Evolutionary conservation across 2,797 vertebrate species (phyloP).

Genomic region (Menidia menidia): DNA sequence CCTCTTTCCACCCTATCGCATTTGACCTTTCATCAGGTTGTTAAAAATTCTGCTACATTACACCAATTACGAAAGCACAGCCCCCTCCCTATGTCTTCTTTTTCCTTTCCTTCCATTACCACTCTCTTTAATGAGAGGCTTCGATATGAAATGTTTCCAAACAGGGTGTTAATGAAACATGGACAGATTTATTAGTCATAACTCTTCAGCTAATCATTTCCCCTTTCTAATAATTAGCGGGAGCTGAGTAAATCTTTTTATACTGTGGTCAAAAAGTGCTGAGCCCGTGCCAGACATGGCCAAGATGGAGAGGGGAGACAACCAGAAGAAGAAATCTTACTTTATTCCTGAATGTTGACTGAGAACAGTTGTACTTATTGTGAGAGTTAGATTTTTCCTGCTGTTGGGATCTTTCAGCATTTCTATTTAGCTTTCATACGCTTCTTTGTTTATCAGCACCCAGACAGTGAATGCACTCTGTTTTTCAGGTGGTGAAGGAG

Average conservation of each 20-base stretch:
- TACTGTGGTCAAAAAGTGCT: constrained; percentile 66
- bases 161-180: constrained; percentile 80
- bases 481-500: constrained; percentile 40
- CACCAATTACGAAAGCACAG: constrained; percentile 50
- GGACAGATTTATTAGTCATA: constrained; percentile 81
- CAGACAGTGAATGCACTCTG: constrained; percentile 28
- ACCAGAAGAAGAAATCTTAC: constrained; percentile 15
- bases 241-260: constrained; percentile 81
- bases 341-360: constrained; percentile 17
- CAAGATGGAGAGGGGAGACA: constrained; percentile 20
- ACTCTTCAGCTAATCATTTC: constrained; percentile 82
- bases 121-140: constrained; percentile 80
- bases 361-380: constrained; percentile 16
- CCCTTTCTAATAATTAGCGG: constrained; percentile 81
- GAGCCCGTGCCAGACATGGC: constrained; percentile 54
- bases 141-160: constrained; percentile 81
- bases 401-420: constrained; percentile 50
- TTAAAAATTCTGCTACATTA: constrained; percentile 56
- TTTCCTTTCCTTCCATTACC: constrained; percentile 45
- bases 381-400: constrained; percentile 14
- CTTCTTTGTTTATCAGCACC: constrained; percentile 41
- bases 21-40: constrained; percentile 66
- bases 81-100: constrained; percentile 6
- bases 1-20: constrained; percentile 23
- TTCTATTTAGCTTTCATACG: constrained; percentile 48